Evolutionary conservation across 2,888 invertebrate genomes (phyloP).

Genomic region (Archips crataeganus): DNA sequence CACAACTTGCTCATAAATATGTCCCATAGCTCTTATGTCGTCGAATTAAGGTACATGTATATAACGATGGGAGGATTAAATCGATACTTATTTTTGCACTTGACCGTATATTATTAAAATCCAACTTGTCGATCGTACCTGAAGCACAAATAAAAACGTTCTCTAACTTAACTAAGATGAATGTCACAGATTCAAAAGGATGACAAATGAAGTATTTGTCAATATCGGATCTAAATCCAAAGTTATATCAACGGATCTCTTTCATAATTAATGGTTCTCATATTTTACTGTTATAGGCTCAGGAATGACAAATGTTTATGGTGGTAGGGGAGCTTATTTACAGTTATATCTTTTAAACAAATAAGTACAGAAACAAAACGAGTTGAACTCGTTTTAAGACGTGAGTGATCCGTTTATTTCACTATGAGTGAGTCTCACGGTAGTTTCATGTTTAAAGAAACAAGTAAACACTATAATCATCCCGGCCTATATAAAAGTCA

Average conservation of each 20-base stretch:
- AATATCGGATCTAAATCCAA: constrained; percentile 20
- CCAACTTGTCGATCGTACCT: constrained; percentile 15
- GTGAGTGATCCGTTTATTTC: too few relatives aligned
- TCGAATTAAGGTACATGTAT: too few relatives aligned
- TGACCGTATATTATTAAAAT: background rate
- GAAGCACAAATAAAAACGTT: constrained; percentile 3
- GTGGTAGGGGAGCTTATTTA: background rate
- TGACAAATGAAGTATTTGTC: constrained; percentile 15
- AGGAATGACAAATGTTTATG: background rate
- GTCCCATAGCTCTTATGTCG: too few relatives aligned
- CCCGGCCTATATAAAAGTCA: too few relatives aligned
- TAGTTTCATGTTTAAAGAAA: too few relatives aligned
- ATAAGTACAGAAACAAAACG: too few relatives aligned
- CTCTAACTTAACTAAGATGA: background rate
- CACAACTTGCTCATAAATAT: too few relatives aligned
- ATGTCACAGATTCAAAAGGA: constrained; percentile 10
- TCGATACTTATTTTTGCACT: too few relatives aligned
- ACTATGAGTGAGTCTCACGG: too few relatives aligned
- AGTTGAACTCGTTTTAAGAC: too few relatives aligned
- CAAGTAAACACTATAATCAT: too few relatives aligned
- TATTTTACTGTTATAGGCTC: constrained; percentile 8
- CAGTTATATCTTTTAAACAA: background rate
- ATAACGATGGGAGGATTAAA: too few relatives aligned
- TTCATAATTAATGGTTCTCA: constrained; percentile 14
- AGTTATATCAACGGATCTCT: constrained; percentile 3